Conservation (phyloP, 2,797 vertebrate genomes). For the Melanotaenia nigrans region DNA sequence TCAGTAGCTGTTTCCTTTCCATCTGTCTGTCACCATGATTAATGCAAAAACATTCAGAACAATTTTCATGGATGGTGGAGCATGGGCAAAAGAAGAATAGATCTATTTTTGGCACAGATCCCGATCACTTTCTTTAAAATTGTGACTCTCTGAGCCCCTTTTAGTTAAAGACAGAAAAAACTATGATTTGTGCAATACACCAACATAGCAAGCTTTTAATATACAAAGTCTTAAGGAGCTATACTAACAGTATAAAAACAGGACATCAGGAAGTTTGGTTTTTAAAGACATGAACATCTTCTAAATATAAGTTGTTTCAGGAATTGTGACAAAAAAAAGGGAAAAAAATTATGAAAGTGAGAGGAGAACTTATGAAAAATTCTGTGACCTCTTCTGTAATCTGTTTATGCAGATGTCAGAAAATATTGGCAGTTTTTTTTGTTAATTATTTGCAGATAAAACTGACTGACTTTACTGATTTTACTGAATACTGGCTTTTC, state of each 20-base stretch:
- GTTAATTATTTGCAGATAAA: background rate
- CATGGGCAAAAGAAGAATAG: background rate
- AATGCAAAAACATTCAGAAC: background rate
- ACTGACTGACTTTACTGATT: background rate
- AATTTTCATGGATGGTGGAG: background rate
- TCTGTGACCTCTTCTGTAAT: background rate
- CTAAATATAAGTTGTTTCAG: background rate
- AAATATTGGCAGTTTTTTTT: background rate
- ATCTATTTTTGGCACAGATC: background rate
- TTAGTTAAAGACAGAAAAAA: background rate
- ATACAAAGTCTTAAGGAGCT: background rate
- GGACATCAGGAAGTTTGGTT: background rate
- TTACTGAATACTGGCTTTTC: background rate
- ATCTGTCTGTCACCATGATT: background rate
- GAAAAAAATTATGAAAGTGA: background rate
- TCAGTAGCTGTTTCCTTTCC: background rate
- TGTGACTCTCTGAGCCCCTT: background rate
- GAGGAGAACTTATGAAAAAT: background rate
- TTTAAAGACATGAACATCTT: conserved; percentile 4
- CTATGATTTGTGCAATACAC: background rate
- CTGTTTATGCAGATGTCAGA: background rate
- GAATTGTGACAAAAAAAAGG: background rate
- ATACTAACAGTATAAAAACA: background rate
- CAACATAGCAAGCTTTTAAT: background rate
- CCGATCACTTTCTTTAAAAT: background rate